Conservation (phyloP, 2,888 invertebrate species). For the Gastracanthus pulcherrimus region DNA sequence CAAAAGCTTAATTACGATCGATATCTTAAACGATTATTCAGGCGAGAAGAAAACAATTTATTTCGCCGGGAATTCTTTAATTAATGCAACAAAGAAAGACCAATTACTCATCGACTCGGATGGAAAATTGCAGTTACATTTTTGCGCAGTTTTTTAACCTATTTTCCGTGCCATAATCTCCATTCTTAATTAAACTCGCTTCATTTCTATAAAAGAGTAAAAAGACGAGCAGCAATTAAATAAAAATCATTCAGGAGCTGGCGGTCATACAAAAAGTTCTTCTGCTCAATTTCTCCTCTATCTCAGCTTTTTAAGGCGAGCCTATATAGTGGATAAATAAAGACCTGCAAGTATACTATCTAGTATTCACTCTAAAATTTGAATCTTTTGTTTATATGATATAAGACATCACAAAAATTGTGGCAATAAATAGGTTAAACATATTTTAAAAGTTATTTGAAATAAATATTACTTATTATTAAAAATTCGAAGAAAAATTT, state of each 20-base stretch:
- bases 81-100: not conserved
- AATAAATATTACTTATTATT: too few species aligned
- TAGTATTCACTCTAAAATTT: too few species aligned
- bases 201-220: too few species aligned
- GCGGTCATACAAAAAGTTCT: not conserved
- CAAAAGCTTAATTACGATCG: not conserved
- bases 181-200: not conserved
- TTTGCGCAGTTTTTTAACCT: not conserved
- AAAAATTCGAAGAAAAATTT: too few species aligned
- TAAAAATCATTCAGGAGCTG: not conserved
- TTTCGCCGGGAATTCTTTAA: constrained; percentile 7
- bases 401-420: too few species aligned
- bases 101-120: not conserved
- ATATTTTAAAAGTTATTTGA: too few species aligned
- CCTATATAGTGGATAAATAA: too few species aligned
- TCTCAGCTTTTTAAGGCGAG: too few species aligned
- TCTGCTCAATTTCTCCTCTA: too few species aligned
- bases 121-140: not conserved
- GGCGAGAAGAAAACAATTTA: not conserved
- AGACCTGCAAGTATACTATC: too few species aligned
- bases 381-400: too few species aligned
- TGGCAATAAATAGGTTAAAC: too few species aligned
- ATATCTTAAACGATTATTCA: not conserved
- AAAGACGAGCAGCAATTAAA: not conserved
- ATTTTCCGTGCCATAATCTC: not conserved